Evolutionary conservation across 1,140 invertebrate genomes (phyloP), one percentile per base, ranked within the genome.

Genomic region (Limonius californicus): DNA sequence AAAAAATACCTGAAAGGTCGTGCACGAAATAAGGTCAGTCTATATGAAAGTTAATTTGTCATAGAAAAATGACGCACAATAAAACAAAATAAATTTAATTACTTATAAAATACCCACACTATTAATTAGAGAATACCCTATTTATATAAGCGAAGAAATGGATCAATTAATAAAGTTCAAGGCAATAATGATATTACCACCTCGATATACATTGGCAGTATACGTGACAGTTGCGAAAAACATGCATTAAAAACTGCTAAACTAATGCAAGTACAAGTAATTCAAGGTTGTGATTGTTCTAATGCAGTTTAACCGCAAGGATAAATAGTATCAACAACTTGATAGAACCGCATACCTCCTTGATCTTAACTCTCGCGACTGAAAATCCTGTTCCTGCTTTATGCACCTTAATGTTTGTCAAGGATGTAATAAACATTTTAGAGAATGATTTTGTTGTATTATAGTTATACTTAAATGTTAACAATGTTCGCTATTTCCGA

Each of bases 351-450:
- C 45, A 54, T 60, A 60, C 21, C 47, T 50, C 42, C 35, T 14
- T 60, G 58, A 50, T 30, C 50, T 54, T 54, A 20, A 54, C 20
- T 27, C 23, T 54, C 30, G 45, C 27, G 45, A 54, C 27, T 30
- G 20, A 53, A 60, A 60, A 60, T 60, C 58, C 58, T 60, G 58
- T 60, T 60, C 58, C 58, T 60, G 50, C 23, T 47, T 35, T 23
- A 21, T 59, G 43, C 42, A 27, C 27, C 23, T 23, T 20, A 54
- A 60, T 60, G 42, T 50, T 50, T 43, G 58, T 60, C 58, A 60
- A 60, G 58, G 58, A 53, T 54, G 2, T 54, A 45, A 45, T 45
- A 45, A 45, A 18, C 16, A 45, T 45, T 45, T 45, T 45, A n/a
- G 16, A 45, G 42, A 15, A 45, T 18, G 42, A 45, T 45, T 45